A percentile compares a stretch with the other conserved stretches of the same genome.
These are phyloP conservation scores for Samia ricini DNA, from an alignment of 1,140 invertebrate species.

Conservation along the genomic window DNA sequence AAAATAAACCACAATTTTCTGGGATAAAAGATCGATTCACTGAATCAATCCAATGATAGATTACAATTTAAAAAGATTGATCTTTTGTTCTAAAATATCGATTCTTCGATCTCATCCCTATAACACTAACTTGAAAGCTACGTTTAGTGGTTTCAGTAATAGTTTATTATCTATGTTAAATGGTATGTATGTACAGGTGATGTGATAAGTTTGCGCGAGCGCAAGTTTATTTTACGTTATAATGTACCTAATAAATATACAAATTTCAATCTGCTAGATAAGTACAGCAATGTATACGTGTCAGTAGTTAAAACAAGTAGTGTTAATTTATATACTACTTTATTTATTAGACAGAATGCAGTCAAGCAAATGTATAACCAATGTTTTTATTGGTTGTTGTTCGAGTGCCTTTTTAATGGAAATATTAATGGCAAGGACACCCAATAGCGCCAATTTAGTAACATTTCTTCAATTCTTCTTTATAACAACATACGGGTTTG, in stretches of 20 bases:
- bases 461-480: slow-evolving; percentile 64
- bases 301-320: not conserved
- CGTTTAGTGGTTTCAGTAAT: no score
- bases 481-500: slow-evolving; percentile 52
- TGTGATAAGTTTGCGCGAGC: no score
- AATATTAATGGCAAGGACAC: slow-evolving; percentile 56
- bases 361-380: slow-evolving; percentile 31
- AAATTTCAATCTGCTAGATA: no score
- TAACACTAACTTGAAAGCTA: no score
- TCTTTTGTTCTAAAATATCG: no score
- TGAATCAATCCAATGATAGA: no score
- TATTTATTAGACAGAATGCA: slow-evolving; percentile 27
- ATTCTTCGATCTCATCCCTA: no score
- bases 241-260: not conserved
- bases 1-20: no score
- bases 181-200: no score
- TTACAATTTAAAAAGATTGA: no score
- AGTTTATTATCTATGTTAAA: no score
- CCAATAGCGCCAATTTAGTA: slow-evolving; percentile 56
- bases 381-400: slow-evolving; percentile 63
- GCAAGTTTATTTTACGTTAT: not conserved
- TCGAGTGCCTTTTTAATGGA: slow-evolving; percentile 65
- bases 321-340: not conserved
- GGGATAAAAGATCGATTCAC: no score
- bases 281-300: not conserved